Percentiles rank a stretch among this genome's conserved stretches.
Evolutionary conservation across 2,797 vertebrate species (phyloP).

Genomic region (Phoxinus dragarum): DNA sequence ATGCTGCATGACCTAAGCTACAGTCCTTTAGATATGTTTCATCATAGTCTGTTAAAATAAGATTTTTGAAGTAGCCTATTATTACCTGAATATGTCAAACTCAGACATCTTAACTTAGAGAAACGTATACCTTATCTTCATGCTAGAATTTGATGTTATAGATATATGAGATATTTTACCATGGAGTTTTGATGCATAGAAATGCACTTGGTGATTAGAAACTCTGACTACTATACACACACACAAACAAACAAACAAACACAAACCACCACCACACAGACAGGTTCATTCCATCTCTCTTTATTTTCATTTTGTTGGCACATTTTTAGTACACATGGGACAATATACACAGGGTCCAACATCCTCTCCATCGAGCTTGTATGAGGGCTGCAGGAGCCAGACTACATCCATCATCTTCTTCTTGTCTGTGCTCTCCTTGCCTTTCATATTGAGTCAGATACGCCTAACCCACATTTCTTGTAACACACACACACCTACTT

Average conservation of each 20-base stretch:
- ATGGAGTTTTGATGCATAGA: neutral
- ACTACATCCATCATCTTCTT: conserved; percentile 44
- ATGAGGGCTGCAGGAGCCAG: conserved; percentile 11
- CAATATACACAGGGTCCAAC: conserved; percentile 1
- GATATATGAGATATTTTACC: neutral
- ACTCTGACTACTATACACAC: neutral
- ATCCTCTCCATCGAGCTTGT: conserved; percentile 33
- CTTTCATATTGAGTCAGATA: conserved; percentile 17
- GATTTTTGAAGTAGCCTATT: neutral
- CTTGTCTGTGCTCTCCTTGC: conserved; percentile 6
- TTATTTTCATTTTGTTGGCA: conserved; percentile 13
- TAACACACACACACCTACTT: neutral
- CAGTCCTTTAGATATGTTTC: neutral
- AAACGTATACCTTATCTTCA: neutral
- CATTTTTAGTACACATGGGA: conserved; percentile 9
- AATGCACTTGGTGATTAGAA: neutral
- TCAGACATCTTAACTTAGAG: neutral
- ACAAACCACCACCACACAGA: neutral
- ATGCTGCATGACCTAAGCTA: neutral
- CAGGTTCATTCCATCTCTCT: neutral
- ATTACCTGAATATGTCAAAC: neutral
- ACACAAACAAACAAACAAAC: conserved; percentile 6
- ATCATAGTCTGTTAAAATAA: neutral
- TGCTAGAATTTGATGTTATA: neutral
- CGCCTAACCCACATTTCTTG: conserved; percentile 8